Evolutionary conservation across 2,888 invertebrate species (phyloP).

Genomic region (Drosophila nigricruria): DNA sequence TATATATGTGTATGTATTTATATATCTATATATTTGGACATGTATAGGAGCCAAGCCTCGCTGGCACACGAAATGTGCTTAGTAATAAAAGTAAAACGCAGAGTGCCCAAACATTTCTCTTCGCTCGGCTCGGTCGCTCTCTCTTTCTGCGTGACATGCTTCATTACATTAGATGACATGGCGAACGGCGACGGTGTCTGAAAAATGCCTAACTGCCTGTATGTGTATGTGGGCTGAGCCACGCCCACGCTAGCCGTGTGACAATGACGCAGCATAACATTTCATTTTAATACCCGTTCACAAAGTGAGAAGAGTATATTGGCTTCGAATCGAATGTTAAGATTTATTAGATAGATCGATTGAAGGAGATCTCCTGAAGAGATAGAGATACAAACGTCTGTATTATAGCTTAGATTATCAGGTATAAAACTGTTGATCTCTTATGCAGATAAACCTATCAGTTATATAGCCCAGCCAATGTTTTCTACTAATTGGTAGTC

Average conservation of each 20-base stretch:
- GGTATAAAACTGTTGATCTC: too few relatives aligned
- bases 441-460: too few relatives aligned
- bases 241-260: slow-evolving; percentile 55
- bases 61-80: slow-evolving; percentile 60
- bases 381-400: too few relatives aligned
- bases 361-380: too few relatives aligned
- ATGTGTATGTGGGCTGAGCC: slow-evolving; percentile 31
- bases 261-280: slow-evolving; percentile 76
- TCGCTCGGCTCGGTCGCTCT: slow-evolving; percentile 2
- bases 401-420: too few relatives aligned
- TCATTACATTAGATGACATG: slow-evolving; percentile 80
- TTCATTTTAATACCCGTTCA: slow-evolving; percentile 48
- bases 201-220: slow-evolving; percentile 28
- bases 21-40: slow-evolving; percentile 5
- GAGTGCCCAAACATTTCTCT: slow-evolving; percentile 26
- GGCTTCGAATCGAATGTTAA: too few relatives aligned
- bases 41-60: slow-evolving; percentile 20
- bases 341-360: too few relatives aligned
- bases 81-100: slow-evolving; percentile 58
- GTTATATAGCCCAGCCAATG: too few relatives aligned
- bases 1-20: slow-evolving; percentile 1
- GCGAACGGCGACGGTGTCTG: slow-evolving; percentile 49
- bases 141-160: slow-evolving; percentile 41
- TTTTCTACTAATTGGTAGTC: too few relatives aligned
- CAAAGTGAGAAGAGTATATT: background rate